Percentiles rank a stretch among this genome's conserved stretches.
Evolutionary conservation across 2,888 invertebrate genomes (phyloP).

Genomic region (Amphiduros pacificus): DNA sequence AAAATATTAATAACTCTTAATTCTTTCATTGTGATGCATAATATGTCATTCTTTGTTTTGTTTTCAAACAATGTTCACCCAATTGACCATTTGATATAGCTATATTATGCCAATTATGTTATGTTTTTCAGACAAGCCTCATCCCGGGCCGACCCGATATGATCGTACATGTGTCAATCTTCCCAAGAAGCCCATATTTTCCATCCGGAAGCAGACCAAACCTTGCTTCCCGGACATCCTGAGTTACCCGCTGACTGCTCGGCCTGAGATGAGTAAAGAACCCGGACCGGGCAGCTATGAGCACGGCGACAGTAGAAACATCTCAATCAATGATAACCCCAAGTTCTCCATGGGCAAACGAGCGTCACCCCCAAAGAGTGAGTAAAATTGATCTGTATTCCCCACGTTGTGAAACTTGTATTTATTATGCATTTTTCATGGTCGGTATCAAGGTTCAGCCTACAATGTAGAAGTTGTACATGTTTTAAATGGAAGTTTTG

Average conservation of each 20-base stretch:
- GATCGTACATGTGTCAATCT: slow-evolving; percentile 7
- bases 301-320: too few species aligned
- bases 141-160: slow-evolving; percentile 17
- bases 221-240: slow-evolving; percentile 19
- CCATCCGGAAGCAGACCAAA: slow-evolving; percentile 10
- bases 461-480: too few species aligned
- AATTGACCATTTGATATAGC: not conserved
- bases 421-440: too few species aligned
- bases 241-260: slow-evolving; percentile 9
- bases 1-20: too few species aligned
- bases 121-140: slow-evolving; percentile 1
- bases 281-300: slow-evolving; percentile 16
- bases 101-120: not conserved
- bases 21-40: too few species aligned
- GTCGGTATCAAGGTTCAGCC: too few species aligned
- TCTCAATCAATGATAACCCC: slow-evolving; percentile 1
- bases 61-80: too few species aligned
- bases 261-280: not conserved
- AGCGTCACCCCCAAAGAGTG: slow-evolving; percentile 6
- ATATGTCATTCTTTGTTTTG: too few species aligned
- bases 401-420: too few species aligned
- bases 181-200: slow-evolving; percentile 8
- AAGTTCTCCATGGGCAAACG: slow-evolving; percentile 12
- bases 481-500: too few species aligned
- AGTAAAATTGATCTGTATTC: too few species aligned